A percentile compares a stretch with the other conserved stretches of the same genome.
These are phyloP conservation scores for Globicephala melas DNA, from an alignment of 2,113 vertebrate genomes.

Conservation along the genomic window DNA sequence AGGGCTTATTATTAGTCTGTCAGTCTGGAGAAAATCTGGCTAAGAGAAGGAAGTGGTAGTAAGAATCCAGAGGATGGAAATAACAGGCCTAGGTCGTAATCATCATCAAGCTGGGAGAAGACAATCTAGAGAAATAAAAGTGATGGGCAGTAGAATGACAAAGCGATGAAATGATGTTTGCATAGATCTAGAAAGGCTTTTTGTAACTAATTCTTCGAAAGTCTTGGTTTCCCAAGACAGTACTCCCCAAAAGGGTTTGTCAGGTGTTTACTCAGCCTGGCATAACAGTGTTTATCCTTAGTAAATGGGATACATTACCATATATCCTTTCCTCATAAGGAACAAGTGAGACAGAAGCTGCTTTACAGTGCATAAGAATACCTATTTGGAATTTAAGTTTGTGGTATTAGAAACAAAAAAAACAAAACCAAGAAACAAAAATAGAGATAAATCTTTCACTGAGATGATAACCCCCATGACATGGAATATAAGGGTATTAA, in stretches of 20 bases:
- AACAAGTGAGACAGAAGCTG: not conserved
- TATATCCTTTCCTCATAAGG: not conserved
- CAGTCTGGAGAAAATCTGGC: not conserved
- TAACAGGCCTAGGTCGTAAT: not conserved
- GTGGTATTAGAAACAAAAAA: not conserved
- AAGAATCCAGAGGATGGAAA: not conserved
- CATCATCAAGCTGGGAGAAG: not conserved
- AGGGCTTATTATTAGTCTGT: not conserved
- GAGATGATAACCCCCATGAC: not conserved
- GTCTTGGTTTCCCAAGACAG: not conserved
- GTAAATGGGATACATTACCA: not conserved
- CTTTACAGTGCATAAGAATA: not conserved
- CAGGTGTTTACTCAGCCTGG: not conserved
- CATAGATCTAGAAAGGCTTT: not conserved
- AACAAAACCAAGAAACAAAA: not conserved
- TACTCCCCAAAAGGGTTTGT: not conserved
- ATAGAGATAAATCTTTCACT: not conserved
- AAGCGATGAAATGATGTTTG: not conserved
- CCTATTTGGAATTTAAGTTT: not conserved
- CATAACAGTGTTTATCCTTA: not conserved
- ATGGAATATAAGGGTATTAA: conserved; percentile 7
- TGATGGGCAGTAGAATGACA: not conserved
- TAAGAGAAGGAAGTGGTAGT: not conserved
- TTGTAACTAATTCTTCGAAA: conserved; percentile 21
- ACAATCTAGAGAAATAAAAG: not conserved